phyloP scores from a whole-genome alignment of 2,888 invertebrate species.

The Malthinus flaveolus region DNA sequence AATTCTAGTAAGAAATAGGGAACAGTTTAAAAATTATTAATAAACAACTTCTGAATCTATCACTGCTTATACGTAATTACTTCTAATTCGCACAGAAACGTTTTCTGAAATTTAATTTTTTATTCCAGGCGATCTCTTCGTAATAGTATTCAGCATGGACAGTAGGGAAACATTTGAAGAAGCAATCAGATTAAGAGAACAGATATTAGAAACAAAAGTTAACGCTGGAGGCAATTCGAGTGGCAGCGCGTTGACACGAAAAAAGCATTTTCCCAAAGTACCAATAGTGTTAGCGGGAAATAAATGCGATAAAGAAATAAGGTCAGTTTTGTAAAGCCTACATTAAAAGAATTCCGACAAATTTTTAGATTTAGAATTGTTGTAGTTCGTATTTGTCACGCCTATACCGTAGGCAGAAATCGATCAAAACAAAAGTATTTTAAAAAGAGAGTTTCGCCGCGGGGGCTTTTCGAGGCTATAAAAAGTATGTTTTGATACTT shows the following conservation, averaged over 20 bases:
- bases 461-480: no score
- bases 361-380: no score
- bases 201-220: slow-evolving; percentile 82
- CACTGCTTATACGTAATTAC: no score
- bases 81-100: not conserved
- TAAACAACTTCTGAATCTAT: no score
- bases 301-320: slow-evolving; percentile 81
- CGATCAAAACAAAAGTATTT: no score
- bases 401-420: no score
- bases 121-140: slow-evolving; percentile 59
- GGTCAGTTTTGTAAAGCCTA: slow-evolving; percentile 58
- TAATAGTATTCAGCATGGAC: slow-evolving; percentile 83
- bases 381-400: no score
- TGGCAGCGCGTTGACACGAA: slow-evolving; percentile 52
- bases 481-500: no score
- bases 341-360: no score
- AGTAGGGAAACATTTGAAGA: slow-evolving; percentile 83
- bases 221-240: slow-evolving; percentile 68
- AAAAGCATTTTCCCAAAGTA: slow-evolving; percentile 70
- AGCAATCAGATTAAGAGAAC: slow-evolving; percentile 77
- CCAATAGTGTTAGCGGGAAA: slow-evolving; percentile 89
- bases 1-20: no score
- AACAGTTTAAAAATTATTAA: no score
- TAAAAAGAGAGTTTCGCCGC: no score
- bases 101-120: not conserved